Evolutionary conservation across 2,888 invertebrate genomes (phyloP).

Genomic region (Nymphalis c-album): DNA sequence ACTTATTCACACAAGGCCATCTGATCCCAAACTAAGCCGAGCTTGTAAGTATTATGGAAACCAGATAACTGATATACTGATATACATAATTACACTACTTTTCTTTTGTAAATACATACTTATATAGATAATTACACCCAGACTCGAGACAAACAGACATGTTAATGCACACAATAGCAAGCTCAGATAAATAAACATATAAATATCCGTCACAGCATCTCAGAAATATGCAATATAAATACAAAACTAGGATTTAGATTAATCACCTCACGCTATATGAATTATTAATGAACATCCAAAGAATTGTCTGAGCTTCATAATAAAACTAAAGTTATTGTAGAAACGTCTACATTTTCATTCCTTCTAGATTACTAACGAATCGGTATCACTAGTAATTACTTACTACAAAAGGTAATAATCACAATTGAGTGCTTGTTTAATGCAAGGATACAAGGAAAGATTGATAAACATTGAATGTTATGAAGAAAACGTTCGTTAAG

Average conservation of each 20-base stretch:
- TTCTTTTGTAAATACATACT: no score
- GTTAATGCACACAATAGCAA: no score
- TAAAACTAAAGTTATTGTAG: slow-evolving; percentile 13
- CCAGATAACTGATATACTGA: no score
- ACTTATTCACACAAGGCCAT: no score
- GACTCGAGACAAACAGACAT: no score
- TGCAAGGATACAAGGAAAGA: slow-evolving; percentile 25
- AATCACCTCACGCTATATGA: slow-evolving; percentile 15
- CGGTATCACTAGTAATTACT: slow-evolving; percentile 10
- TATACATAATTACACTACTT: no score
- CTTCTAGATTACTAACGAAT: slow-evolving; percentile 17
- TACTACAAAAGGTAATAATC: slow-evolving; percentile 11
- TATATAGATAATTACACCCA: no score
- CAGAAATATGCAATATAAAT: background rate
- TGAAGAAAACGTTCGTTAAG: slow-evolving; percentile 9
- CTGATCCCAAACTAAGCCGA: no score
- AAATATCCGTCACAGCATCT: background rate
- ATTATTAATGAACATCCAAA: slow-evolving; percentile 26
- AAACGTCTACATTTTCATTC: slow-evolving; percentile 23
- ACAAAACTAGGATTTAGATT: background rate
- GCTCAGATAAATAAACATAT: no score
- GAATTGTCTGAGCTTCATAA: slow-evolving; percentile 19
- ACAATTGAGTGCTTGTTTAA: slow-evolving; percentile 16
- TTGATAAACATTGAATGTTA: slow-evolving; percentile 16
- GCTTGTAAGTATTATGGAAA: no score